Evolutionary conservation across 2,797 vertebrate species (phyloP).

Genomic region (Notamacropus eugenii): DNA sequence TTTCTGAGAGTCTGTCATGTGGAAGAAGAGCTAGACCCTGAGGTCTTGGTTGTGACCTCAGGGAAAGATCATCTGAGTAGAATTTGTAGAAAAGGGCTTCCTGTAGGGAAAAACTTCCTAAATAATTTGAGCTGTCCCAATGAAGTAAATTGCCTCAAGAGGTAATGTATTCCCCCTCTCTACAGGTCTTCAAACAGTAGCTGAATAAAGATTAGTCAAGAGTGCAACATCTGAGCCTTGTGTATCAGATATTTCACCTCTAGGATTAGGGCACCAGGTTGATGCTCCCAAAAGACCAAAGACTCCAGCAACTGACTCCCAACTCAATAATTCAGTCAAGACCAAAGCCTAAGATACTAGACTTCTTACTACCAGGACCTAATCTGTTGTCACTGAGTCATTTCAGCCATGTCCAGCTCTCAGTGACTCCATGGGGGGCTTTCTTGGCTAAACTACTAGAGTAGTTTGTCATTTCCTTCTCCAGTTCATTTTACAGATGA

Average conservation of each 20-base stretch:
- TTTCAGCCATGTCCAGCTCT: neutral
- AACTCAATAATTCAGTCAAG: neutral
- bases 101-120: neutral
- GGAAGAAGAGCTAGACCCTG: neutral
- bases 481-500: neutral
- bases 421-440: neutral
- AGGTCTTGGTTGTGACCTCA: neutral
- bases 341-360: neutral
- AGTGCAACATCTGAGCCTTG: neutral
- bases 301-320: neutral
- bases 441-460: neutral
- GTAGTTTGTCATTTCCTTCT: neutral
- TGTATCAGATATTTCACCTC: neutral
- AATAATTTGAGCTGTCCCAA: neutral
- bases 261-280: neutral
- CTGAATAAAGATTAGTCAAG: neutral
- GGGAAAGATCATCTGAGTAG: neutral
- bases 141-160: neutral
- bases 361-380: neutral
- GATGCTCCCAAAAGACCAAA: neutral
- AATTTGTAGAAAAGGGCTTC: neutral
- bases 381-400: neutral
- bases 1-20: neutral
- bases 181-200: neutral
- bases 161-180: neutral